Evolutionary conservation across 2,888 invertebrate genomes (phyloP).

Genomic region (Bellardia pandia): DNA sequence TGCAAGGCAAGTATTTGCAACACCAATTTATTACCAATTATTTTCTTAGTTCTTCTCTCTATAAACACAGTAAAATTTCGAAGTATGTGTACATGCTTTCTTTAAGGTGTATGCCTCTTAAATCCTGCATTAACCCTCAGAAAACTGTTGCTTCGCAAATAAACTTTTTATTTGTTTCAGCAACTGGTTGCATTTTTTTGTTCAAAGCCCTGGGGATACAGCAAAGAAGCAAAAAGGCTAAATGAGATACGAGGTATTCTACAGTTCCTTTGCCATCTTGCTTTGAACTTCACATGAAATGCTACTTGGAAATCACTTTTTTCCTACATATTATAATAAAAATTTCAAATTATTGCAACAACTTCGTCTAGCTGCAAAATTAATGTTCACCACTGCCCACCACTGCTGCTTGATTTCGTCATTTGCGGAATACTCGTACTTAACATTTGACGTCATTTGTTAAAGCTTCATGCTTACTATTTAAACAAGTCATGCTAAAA

Average conservation of each 20-base stretch:
- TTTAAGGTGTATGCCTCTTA: neutral
- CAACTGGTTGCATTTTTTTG: conserved; percentile 30
- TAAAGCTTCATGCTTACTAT: conserved; percentile 4
- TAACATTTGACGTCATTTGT: conserved; percentile 29
- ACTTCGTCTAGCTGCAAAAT: conserved; percentile 77
- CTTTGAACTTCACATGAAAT: conserved; percentile 43
- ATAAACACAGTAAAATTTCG: neutral
- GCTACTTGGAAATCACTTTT: neutral
- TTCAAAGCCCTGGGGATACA: conserved; percentile 56
- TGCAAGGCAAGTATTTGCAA: too few species aligned
- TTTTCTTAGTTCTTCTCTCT: too few species aligned
- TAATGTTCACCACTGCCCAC: conserved; percentile 74
- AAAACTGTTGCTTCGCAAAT: conserved; percentile 65
- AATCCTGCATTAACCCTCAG: conserved; percentile 20
- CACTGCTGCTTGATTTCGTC: neutral
- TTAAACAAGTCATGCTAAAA: conserved; percentile 40
- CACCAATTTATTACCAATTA: too few species aligned
- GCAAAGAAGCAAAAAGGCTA: conserved; percentile 53
- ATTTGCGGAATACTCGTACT: neutral
- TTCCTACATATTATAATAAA: conserved; percentile 3
- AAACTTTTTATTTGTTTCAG: conserved; percentile 1
- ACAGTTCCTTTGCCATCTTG: conserved; percentile 9
- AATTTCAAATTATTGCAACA: conserved; percentile 54
- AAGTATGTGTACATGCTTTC: conserved; percentile 20
- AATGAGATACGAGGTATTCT: conserved; percentile 32